phyloP scores from a whole-genome alignment of 2,888 invertebrate species.

The Tachina grossa region DNA sequence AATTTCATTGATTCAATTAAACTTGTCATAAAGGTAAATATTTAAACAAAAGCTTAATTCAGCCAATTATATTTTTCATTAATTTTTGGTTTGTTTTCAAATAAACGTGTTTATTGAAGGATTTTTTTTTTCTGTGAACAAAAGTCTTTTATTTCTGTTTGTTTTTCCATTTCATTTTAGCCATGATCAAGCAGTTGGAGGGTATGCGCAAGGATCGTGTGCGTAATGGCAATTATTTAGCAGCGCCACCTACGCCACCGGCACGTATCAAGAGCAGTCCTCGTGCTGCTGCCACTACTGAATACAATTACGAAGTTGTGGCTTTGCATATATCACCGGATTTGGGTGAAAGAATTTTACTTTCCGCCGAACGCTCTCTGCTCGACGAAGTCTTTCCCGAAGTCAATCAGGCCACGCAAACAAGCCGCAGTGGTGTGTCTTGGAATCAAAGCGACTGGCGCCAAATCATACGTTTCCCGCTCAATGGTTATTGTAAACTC shows the following conservation, averaged over 20 bases:
- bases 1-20: no score
- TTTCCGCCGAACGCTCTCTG: slow-evolving; percentile 90
- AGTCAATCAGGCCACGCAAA: slow-evolving; percentile 90
- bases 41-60: no score
- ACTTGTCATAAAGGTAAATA: no score
- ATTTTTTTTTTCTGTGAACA: neutral
- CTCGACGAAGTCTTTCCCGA: slow-evolving; percentile 90
- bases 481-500: slow-evolving; percentile 94
- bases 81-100: no score
- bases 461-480: slow-evolving; percentile 92
- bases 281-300: slow-evolving; percentile 77
- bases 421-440: slow-evolving; percentile 89
- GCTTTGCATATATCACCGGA: slow-evolving; percentile 89
- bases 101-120: no score
- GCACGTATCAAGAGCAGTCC: slow-evolving; percentile 78
- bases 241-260: slow-evolving; percentile 82
- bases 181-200: slow-evolving; percentile 89
- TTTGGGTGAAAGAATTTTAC: slow-evolving; percentile 90
- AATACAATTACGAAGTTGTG: slow-evolving; percentile 88
- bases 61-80: no score
- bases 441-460: slow-evolving; percentile 92
- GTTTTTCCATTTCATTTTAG: slow-evolving; percentile 80
- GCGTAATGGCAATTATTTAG: slow-evolving; percentile 85
- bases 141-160: neutral
- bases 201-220: slow-evolving; percentile 88